These are phyloP conservation scores for Mantis religiosa DNA, from an alignment of 2,888 invertebrate species.

Conservation along the genomic window DNA sequence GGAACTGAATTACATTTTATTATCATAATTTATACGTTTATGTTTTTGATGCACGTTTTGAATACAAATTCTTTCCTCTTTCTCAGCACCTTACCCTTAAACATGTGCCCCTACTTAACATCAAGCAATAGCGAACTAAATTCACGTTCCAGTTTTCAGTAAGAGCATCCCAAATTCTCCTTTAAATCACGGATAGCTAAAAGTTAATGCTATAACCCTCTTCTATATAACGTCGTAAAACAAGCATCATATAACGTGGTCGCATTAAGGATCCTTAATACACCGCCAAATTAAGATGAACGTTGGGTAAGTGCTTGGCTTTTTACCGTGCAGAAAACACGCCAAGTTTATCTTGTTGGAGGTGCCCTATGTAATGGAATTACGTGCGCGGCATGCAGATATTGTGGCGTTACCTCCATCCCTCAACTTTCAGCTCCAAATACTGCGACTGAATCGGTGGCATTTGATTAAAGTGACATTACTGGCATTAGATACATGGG, in stretches of 20 bases:
- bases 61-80: too few species aligned
- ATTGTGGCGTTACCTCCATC: background rate
- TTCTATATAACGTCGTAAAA: background rate
- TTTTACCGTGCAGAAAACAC: background rate
- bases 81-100: too few species aligned
- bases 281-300: background rate
- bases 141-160: background rate
- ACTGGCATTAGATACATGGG: too few species aligned
- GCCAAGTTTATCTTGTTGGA: background rate
- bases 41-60: too few species aligned
- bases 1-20: too few species aligned
- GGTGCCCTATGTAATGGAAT: background rate
- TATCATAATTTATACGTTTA: too few species aligned
- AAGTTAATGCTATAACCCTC: background rate
- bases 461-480: too few species aligned
- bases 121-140: background rate
- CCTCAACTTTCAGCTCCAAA: background rate
- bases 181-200: background rate
- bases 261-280: background rate
- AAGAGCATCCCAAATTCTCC: background rate
- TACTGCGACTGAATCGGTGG: background rate
- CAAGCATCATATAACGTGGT: background rate
- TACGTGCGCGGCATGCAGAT: background rate
- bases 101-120: too few species aligned
- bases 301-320: background rate